Evolutionary conservation across 2,113 vertebrate species (phyloP).

Genomic region (Vombatus ursinus): DNA sequence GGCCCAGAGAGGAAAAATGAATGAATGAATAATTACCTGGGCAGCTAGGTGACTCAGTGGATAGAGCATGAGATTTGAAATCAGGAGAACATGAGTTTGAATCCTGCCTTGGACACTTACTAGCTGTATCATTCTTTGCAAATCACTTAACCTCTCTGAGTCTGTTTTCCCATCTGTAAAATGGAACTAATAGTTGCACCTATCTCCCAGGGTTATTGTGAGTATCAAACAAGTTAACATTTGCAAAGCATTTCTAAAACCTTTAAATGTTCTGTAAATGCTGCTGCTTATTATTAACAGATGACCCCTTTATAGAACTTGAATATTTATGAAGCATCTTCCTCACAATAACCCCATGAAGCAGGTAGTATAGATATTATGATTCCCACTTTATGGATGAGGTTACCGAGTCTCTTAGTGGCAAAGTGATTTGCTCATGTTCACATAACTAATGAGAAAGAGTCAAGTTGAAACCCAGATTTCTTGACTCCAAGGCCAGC

Average conservation of each 20-base stretch:
- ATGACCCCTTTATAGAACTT: not conserved
- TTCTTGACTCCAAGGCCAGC: not conserved
- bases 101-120: not conserved
- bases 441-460: not conserved
- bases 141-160: not conserved
- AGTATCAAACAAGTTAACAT: not conserved
- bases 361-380: not conserved
- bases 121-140: not conserved
- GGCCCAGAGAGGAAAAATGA: not conserved
- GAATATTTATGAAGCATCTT: not conserved
- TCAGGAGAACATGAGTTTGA: not conserved
- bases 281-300: not conserved
- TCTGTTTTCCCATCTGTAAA: not conserved
- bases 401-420: not conserved
- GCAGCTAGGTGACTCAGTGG: slow-evolving; percentile 12
- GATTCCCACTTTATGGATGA: not conserved
- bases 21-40: not conserved
- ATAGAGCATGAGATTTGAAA: not conserved
- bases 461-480: not conserved
- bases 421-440: not conserved
- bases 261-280: not conserved
- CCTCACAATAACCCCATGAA: not conserved
- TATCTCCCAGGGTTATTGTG: not conserved
- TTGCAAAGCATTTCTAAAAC: not conserved
- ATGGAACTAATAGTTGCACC: not conserved